Evolutionary conservation across 2,113 vertebrate species (phyloP).

Genomic region (Calidris pygmaea): DNA sequence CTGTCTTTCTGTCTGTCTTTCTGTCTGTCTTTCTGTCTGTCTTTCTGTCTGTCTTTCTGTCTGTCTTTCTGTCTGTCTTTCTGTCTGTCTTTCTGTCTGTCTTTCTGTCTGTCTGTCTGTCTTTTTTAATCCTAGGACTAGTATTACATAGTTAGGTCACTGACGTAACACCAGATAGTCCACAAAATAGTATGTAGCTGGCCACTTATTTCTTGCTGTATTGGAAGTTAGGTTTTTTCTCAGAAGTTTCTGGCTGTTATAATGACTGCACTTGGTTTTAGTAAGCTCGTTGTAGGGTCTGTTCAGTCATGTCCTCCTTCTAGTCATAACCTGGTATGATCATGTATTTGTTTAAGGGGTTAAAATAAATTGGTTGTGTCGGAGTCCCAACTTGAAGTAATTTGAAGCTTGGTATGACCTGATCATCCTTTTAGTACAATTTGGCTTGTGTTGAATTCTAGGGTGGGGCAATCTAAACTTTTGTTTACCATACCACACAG

Average conservation of each 20-base stretch:
- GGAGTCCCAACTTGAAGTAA: background rate
- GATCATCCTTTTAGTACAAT: background rate
- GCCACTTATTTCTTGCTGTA: background rate
- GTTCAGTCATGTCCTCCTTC: background rate
- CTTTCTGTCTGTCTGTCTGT: too few species aligned
- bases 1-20: background rate
- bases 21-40: too few species aligned
- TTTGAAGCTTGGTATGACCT: background rate
- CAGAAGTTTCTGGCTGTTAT: background rate
- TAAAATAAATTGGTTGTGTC: background rate
- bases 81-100: background rate
- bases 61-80: background rate
- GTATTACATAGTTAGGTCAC: background rate
- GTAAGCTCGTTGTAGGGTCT: background rate
- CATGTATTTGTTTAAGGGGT: background rate
- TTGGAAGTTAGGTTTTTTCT: background rate
- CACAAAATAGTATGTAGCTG: background rate
- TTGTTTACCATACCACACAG: background rate
- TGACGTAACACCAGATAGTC: background rate
- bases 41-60: background rate
- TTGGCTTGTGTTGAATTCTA: background rate
- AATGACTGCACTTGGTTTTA: background rate
- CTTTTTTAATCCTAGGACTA: background rate
- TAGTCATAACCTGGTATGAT: background rate
- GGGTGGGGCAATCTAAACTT: background rate